These are phyloP conservation scores for Solea solea DNA, from an alignment of 2,113 vertebrate genomes.

Conservation along the genomic window DNA sequence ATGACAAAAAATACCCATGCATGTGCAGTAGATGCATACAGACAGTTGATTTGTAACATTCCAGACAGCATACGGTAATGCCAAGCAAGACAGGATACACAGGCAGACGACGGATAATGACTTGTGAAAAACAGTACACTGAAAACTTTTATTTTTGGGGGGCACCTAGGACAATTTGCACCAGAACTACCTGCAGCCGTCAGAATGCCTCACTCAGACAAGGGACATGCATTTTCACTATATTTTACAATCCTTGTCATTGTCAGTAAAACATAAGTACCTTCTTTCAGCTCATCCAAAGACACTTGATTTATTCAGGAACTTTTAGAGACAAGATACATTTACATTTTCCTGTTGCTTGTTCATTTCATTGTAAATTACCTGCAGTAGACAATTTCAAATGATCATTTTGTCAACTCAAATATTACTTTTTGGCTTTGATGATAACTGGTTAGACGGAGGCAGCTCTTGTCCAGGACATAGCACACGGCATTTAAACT, in stretches of 20 bases:
- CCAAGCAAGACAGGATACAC: not conserved
- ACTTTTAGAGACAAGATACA: constrained; percentile 24
- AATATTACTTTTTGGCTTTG: constrained; percentile 10
- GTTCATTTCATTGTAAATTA: constrained; percentile 30
- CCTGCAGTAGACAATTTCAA: not conserved
- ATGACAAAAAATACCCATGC: not conserved
- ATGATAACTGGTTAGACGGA: constrained; percentile 15
- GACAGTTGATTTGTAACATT: not conserved
- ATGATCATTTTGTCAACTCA: constrained; percentile 8
- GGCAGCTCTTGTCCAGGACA: constrained; percentile 4
- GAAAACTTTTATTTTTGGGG: constrained; percentile 5
- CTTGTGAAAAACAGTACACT: not conserved
- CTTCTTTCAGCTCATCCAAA: constrained; percentile 28
- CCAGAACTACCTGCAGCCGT: constrained; percentile 8
- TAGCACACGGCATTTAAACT: constrained; percentile 10
- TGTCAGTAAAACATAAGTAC: constrained; percentile 29
- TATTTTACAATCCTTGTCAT: constrained; percentile 24
- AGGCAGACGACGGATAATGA: not conserved
- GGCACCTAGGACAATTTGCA: not conserved
- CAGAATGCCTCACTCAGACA: not conserved
- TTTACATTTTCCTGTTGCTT: constrained; percentile 14
- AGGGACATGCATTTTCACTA: constrained; percentile 10
- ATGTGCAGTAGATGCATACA: not conserved
- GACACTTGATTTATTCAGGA: constrained; percentile 29
- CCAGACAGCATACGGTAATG: not conserved